Conservation (phyloP, 2,888 invertebrate genomes). For the Pycnomerus fuliginosus region DNA sequence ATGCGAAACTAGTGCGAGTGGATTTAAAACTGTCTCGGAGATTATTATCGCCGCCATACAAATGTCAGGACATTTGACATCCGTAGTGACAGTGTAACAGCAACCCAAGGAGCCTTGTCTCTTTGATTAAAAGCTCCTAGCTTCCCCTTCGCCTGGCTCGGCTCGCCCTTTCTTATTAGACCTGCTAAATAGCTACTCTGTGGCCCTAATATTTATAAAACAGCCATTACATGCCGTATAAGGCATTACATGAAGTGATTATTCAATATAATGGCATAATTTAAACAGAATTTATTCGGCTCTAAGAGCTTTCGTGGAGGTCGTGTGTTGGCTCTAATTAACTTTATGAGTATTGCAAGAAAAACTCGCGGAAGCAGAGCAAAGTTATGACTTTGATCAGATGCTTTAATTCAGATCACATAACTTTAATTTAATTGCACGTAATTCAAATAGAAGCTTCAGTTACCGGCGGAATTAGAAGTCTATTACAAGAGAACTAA, state of each 20-base stretch:
- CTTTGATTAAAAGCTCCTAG: conserved; percentile 41
- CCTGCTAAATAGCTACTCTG: conserved; percentile 8
- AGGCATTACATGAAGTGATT: conserved; percentile 10
- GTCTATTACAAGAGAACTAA: too few species aligned
- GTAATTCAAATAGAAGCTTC: too few species aligned
- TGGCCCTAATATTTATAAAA: conserved; percentile 15
- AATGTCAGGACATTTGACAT: conserved; percentile 43
- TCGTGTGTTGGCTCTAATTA: conserved; percentile 15
- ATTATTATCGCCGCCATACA: conserved; percentile 43
- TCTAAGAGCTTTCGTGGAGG: conserved; percentile 8
- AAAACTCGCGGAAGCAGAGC: too few species aligned
- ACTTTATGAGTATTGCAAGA: conserved; percentile 7
- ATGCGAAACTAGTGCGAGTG: conserved; percentile 35
- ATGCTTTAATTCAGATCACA: too few species aligned
- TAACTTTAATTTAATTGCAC: too few species aligned
- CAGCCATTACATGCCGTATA: conserved; percentile 9
- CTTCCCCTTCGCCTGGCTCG: conserved; percentile 25
- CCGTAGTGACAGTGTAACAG: conserved; percentile 33
- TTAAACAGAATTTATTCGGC: conserved; percentile 22
- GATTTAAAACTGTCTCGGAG: conserved; percentile 38
- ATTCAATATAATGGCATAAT: conserved; percentile 28
- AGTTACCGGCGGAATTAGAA: too few species aligned
- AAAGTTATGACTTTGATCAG: too few species aligned
- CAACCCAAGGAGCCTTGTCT: conserved; percentile 32
- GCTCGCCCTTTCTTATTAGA: conserved; percentile 28